A percentile compares a stretch with the other conserved stretches of the same genome.
phyloP scores from a whole-genome alignment of 2,888 invertebrate genomes.

The Tetranychus piercei region DNA sequence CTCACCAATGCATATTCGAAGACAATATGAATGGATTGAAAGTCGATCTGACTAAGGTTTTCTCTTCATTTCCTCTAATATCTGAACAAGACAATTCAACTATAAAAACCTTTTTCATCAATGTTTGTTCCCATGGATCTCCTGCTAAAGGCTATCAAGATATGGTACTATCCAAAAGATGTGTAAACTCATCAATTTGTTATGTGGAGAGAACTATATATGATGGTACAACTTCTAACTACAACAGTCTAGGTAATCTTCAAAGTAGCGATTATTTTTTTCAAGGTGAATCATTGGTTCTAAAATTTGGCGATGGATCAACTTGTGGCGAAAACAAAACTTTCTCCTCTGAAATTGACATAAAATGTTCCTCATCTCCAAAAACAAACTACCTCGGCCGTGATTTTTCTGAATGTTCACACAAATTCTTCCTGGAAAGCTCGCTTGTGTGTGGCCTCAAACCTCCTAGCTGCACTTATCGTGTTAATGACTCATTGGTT shows the following conservation, averaged over 20 bases:
- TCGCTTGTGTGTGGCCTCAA: background rate
- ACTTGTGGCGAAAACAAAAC: background rate
- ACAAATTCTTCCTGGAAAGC: background rate
- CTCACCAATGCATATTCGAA: background rate
- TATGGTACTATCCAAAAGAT: background rate
- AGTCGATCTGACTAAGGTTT: background rate
- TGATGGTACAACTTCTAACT: background rate
- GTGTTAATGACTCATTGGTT: background rate
- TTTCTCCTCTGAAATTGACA: background rate
- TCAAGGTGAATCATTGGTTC: conserved; percentile 3
- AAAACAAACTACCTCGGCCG: background rate
- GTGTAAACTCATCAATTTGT: background rate
- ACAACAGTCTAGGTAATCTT: background rate
- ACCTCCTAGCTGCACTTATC: conserved; percentile 4
- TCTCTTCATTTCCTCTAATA: background rate
- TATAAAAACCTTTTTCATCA: background rate
- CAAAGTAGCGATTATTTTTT: background rate
- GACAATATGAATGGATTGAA: background rate
- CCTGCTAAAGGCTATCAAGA: background rate
- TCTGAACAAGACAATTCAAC: background rate
- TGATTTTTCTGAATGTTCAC: background rate
- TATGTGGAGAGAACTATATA: background rate
- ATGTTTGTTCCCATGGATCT: background rate
- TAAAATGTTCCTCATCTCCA: background rate
- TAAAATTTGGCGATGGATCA: background rate